Evolutionary conservation across 2,797 vertebrate species (phyloP), one percentile per base, ranked within the genome.

Genomic region (Cossypha heuglini): DNA sequence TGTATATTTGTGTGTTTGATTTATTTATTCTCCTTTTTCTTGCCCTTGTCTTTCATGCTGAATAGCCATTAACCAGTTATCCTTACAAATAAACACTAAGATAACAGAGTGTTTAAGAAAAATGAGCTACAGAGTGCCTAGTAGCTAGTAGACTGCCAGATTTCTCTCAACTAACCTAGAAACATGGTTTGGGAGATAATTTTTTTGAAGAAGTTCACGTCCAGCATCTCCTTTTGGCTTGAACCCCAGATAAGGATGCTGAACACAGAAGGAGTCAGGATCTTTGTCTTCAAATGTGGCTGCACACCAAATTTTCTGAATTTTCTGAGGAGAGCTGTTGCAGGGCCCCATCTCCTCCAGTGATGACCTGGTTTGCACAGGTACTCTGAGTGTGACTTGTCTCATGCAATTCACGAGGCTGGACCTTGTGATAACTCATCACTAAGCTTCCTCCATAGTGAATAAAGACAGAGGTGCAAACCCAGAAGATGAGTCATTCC

Each of bases 161-260:
- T 73, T 85, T 81, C 63, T 84, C 42, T 64, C 38, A 51, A 5
- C 25, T 85, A 64, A 51, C 28, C 3, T 17, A 79, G 71, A 55
- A 21, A 3, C 0, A 0, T 45, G 37, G 7, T 59, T 45, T 83
- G 17, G 15, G 20, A 80, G 25, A 33, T 13, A 2, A 17, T 21
- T 26, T 49, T 71, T 75, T 82, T 64, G 28, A 82, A 79, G 63
- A 18, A 51, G 4, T 1, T 38, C 35, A 28, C 20, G 12, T 72
- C 5, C n/a, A 57, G 24, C n/a, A 80, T 19, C 29, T 78, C 20
- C 19, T 81, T 26, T 38, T 85, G n/a, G 5, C 31, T 86, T 10
- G 1, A 86, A n/a, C 2, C 1, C 18, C 28, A n/a, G 26, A 9
- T 3, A 49, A 5, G 9, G 13, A 57, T 64, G 69, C 21, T 1